Evolutionary conservation across 2,113 vertebrate species (phyloP), one percentile per base, ranked within the genome.

Genomic region (Cryptoleucopteryx plumbea): DNA sequence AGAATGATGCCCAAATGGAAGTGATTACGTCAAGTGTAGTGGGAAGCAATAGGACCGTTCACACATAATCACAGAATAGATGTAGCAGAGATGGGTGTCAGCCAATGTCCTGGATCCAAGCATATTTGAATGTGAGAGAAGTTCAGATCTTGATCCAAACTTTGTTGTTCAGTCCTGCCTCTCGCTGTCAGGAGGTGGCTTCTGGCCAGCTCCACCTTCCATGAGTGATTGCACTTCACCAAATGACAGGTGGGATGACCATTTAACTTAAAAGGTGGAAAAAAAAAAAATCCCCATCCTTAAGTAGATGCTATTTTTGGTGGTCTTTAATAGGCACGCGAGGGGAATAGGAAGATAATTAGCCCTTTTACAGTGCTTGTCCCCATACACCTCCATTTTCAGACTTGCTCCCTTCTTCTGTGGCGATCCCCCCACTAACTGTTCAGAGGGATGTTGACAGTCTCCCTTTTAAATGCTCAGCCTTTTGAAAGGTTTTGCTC

Each of bases 321-420:
- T 92, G 84, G 92, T 90, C 94, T 92, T 90, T 96, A 93, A 86
- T 26, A 92, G 45, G 50, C 31, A 1, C 0, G 8, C 5, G 0
- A 40, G 43, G 94, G 96, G 91, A 96, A 91, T 92, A 94, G 77
- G 85, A 94, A 97, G 93, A 94, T 95, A 97, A 97, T 97, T 96
- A 97, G 90, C 79, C 90, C 88, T 95, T 94, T 88, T 94, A 93
- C 0, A 0, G 67, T 2, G 1, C 59, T 88, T 62, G 62, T 96
- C 73, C 91, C 89, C 59, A 20, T 50, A n/a, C 59, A 55, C 88
- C 83, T 95, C 93, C 6, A 13, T 91, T 96, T 94, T 89, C 94
- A 92, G 89, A 79, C 68, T 22, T 63, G 85, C 55, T 94, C 79
- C 85, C 74, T 91, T 91, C 88, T 36, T 86, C 68, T 15, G 5